Evolutionary conservation across 2,888 invertebrate species (phyloP).

Genomic region (Azorinus chamasolen): DNA sequence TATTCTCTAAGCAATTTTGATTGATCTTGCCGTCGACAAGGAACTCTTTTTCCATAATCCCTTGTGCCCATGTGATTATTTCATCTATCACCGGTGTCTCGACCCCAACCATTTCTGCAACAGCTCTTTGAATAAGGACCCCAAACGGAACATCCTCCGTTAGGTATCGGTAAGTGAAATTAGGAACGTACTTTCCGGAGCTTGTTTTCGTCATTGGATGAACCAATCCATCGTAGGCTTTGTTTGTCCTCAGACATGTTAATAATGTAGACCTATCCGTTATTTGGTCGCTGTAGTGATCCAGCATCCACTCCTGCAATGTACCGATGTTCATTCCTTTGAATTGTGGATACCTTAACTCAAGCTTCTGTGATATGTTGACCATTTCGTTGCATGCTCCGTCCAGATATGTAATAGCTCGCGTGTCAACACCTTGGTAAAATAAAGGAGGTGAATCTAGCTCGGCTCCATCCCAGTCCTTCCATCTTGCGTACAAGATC

Average conservation of each 20-base stretch:
- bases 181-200: constrained; percentile 64
- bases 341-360: constrained; percentile 39
- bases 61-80: constrained; percentile 64
- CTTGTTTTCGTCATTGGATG: constrained; percentile 64
- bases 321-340: constrained; percentile 56
- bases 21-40: constrained; percentile 16
- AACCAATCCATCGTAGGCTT: constrained; percentile 66
- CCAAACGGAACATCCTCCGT: constrained; percentile 73
- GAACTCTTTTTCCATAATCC: constrained; percentile 11
- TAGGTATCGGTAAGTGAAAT: constrained; percentile 70
- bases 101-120: constrained; percentile 67
- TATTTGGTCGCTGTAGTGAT: constrained; percentile 63
- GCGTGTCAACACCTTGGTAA: constrained; percentile 71
- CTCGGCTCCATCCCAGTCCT: constrained; percentile 69
- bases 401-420: constrained; percentile 54
- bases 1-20: neutral
- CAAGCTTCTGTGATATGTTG: constrained; percentile 56
- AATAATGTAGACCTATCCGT: constrained; percentile 48
- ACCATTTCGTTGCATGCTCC: constrained; percentile 64
- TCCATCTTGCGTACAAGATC: constrained; percentile 76
- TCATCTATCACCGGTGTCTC: constrained; percentile 66
- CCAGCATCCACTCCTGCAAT: constrained; percentile 63
- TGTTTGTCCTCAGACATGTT: constrained; percentile 62
- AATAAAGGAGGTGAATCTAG: constrained; percentile 67
- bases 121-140: constrained; percentile 63